Evolutionary conservation across 2,113 vertebrate genomes (phyloP).

Genomic region (Charadrius vociferus): DNA sequence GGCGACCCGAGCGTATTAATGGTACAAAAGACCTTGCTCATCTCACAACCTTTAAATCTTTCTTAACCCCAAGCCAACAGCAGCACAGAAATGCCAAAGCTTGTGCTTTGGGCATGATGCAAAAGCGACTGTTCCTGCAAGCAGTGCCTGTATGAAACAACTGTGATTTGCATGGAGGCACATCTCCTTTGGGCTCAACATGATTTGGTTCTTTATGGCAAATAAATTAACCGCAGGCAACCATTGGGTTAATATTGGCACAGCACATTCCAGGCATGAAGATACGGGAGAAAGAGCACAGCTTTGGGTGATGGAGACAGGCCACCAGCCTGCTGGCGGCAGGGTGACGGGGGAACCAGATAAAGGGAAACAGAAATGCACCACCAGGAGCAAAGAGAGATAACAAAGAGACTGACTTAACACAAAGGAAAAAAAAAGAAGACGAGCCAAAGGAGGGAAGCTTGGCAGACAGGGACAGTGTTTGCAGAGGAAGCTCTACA

Average conservation of each 20-base stretch:
- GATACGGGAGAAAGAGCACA: background rate
- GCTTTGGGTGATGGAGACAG: background rate
- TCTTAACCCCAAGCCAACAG: background rate
- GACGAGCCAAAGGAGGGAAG: background rate
- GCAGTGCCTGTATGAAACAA: background rate
- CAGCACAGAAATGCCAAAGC: background rate
- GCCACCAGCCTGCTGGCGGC: background rate
- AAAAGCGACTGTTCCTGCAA: background rate
- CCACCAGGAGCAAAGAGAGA: background rate
- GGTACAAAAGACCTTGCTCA: background rate
- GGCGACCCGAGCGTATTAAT: fast-evolving
- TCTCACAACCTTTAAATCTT: background rate
- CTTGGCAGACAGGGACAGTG: background rate
- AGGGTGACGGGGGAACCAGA: background rate
- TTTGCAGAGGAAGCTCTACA: background rate
- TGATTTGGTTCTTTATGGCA: background rate
- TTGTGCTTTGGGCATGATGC: background rate
- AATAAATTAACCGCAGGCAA: slow-evolving; percentile 17
- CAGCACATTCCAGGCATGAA: background rate
- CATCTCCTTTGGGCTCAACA: background rate
- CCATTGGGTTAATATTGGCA: background rate
- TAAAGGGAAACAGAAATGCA: background rate
- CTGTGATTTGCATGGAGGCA: background rate
- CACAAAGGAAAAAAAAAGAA: background rate
- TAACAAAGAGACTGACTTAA: background rate